These are phyloP conservation scores for Cherax destructor DNA, from an alignment of 1,140 invertebrate genomes.

Conservation along the genomic window DNA sequence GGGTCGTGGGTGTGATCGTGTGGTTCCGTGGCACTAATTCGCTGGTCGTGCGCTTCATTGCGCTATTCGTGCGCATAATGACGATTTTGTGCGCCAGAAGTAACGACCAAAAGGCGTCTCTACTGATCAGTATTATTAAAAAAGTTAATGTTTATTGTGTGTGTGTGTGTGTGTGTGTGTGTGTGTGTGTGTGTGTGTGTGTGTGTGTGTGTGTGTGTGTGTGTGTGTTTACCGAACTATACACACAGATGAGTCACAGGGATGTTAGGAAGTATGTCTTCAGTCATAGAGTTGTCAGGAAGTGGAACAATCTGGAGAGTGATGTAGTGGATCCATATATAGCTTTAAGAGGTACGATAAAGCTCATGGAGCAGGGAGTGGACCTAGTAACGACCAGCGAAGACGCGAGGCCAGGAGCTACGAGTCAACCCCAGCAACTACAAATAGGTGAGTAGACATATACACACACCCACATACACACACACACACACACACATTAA, in stretches of 20 bases:
- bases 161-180: conserved; percentile 3
- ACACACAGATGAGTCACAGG: neutral
- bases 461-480: too few species aligned
- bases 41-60: conserved; percentile 11
- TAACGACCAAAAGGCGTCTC: neutral
- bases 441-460: too few species aligned
- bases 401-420: too few species aligned
- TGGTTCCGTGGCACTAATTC: neutral
- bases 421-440: too few species aligned
- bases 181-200: neutral
- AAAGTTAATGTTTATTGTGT: conserved; percentile 9
- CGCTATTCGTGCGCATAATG: conserved; percentile 35
- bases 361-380: too few species aligned
- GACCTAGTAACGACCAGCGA: too few species aligned
- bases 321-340: too few species aligned
- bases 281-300: too few species aligned
- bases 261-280: too few species aligned
- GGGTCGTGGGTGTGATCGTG: neutral
- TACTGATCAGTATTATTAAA: conserved; percentile 15
- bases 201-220: neutral
- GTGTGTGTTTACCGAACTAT: neutral
- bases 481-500: too few species aligned
- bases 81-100: neutral
- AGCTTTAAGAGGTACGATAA: too few species aligned
- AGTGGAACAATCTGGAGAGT: too few species aligned